phyloP scores from a whole-genome alignment of 2,888 invertebrate species.

The Pseudeuparius sepicola region DNA sequence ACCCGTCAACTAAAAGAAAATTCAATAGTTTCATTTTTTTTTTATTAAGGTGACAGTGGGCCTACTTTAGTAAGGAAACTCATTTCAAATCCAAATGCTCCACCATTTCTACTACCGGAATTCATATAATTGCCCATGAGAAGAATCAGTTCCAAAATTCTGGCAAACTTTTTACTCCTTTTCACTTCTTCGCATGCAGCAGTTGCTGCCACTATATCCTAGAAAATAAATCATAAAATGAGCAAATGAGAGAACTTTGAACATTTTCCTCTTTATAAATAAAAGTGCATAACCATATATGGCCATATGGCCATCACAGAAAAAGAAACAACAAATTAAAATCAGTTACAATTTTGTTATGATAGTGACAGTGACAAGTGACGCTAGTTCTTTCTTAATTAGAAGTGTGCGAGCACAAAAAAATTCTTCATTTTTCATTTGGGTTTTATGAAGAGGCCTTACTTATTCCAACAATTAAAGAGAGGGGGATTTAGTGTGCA shows the following conservation, averaged over 20 bases:
- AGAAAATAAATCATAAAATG: constrained; percentile 24
- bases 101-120: constrained; percentile 85
- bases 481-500: no score
- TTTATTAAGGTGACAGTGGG: constrained; percentile 9
- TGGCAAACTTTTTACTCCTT: constrained; percentile 80
- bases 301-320: no score
- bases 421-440: no score
- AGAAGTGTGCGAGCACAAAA: no score
- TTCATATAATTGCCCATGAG: constrained; percentile 96
- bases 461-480: no score
- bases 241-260: constrained; percentile 8
- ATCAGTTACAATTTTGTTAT: constrained; percentile 1
- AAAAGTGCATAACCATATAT: constrained; percentile 6
- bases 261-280: constrained; percentile 4
- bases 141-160: constrained; percentile 79
- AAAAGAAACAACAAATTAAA: constrained; percentile 4
- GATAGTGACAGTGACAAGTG: no score
- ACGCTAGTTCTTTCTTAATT: no score
- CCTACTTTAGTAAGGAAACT: constrained; percentile 85
- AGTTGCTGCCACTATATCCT: constrained; percentile 89
- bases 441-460: no score
- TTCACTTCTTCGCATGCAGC: constrained; percentile 93
- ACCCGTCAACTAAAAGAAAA: constrained; percentile 54
- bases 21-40: constrained; percentile 8
- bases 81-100: constrained; percentile 94